Percentiles rank a stretch among this genome's conserved stretches.
Evolutionary conservation across 2,888 invertebrate genomes (phyloP).

Genomic region (Coleophora deauratella): DNA sequence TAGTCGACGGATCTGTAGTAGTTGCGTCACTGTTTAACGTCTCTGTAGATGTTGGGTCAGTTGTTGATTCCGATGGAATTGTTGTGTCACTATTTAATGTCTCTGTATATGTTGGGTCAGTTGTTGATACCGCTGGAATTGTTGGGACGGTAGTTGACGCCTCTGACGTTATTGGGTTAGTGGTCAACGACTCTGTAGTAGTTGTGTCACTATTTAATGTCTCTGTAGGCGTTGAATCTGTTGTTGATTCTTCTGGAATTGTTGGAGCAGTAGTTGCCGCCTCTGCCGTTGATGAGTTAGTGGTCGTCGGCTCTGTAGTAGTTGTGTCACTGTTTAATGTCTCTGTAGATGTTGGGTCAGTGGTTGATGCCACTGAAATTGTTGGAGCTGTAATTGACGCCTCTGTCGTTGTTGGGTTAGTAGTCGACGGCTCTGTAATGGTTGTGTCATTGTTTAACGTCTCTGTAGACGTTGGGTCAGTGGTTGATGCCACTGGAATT

Average conservation of each 20-base stretch:
- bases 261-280: background rate
- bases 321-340: too few species aligned
- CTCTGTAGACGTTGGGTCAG: too few species aligned
- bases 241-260: background rate
- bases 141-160: background rate
- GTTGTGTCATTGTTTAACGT: too few species aligned
- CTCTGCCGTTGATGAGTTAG: background rate
- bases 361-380: background rate
- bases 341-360: background rate
- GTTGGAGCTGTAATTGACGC: background rate
- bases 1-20: too few species aligned
- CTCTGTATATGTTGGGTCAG: background rate
- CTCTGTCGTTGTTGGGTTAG: too few species aligned
- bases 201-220: background rate
- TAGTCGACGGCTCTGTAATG: too few species aligned
- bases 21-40: background rate
- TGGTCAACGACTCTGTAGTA: background rate
- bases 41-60: background rate
- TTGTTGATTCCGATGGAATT: background rate
- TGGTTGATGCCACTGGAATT: background rate
- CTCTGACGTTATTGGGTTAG: background rate
- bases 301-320: too few species aligned
- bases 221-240: background rate
- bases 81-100: background rate
- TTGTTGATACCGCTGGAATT: background rate